Conservation (phyloP, 2,888 invertebrate genomes). For the Rhimphoctona megacephalus region DNA sequence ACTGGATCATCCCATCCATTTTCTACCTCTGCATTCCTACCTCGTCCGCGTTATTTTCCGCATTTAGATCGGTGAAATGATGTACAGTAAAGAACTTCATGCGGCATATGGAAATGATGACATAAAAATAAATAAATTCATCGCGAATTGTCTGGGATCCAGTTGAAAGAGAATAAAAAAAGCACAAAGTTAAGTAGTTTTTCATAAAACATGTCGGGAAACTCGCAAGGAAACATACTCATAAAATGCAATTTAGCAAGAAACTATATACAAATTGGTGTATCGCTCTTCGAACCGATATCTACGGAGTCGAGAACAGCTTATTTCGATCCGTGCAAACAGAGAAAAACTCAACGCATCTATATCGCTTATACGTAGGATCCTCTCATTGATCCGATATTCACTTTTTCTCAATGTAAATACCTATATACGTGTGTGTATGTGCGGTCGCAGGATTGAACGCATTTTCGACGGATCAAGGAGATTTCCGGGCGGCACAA, state of each 20-base stretch:
- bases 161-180: neutral
- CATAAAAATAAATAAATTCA: neutral
- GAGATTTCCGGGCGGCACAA: constrained; percentile 35
- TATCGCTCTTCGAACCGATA: neutral
- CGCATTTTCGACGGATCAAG: constrained; percentile 35
- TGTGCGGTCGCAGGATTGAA: neutral
- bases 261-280: neutral
- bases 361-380: constrained; percentile 15
- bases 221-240: neutral
- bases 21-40: constrained; percentile 5
- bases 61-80: neutral
- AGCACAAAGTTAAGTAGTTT: neutral
- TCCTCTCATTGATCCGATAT: constrained; percentile 2
- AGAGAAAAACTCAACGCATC: constrained; percentile 6
- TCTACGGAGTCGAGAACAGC: constrained; percentile 17
- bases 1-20: constrained; percentile 18
- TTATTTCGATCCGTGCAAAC: constrained; percentile 31
- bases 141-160: neutral
- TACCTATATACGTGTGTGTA: neutral
- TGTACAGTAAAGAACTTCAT: neutral
- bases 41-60: neutral
- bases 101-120: constrained; percentile 15
- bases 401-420: constrained; percentile 15
- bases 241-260: constrained; percentile 22
- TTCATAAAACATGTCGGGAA: neutral